Evolutionary conservation across 53 echinoderm and acorn worm genomes (phyloP).

Genomic region (Paracentrotus lividus): DNA sequence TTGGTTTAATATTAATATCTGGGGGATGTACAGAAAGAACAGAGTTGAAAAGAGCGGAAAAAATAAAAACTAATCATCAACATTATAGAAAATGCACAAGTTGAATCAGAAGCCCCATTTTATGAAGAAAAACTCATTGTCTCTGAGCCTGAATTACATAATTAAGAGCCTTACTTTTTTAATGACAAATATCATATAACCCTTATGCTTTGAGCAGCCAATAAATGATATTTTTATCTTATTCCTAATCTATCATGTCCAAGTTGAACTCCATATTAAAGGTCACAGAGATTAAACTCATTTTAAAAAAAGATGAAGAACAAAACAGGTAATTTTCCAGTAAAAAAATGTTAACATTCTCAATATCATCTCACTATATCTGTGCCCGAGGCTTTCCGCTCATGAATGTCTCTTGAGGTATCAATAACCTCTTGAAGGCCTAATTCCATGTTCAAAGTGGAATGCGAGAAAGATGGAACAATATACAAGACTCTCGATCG

Average conservation of each 20-base stretch:
- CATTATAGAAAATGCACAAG: no score
- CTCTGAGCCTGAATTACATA: no score
- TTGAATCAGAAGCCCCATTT: no score
- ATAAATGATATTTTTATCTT: not conserved
- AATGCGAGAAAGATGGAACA: slow-evolving; percentile 34
- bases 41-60: no score
- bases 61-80: no score
- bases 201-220: no score
- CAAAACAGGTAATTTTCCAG: not conserved
- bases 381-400: not conserved
- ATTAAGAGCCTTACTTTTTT: no score
- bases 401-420: slow-evolving; percentile 19
- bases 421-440: no score
- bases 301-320: not conserved
- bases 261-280: not conserved
- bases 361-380: not conserved
- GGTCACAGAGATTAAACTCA: not conserved
- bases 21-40: no score
- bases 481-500: not conserved
- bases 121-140: no score
- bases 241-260: not conserved
- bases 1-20: no score
- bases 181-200: no score
- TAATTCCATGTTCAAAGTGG: slow-evolving; percentile 2
- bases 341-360: not conserved